Base-by-base conservation (phyloP, 2,797 vertebrate genomes). In the Hozukius guyotensis region DNA sequence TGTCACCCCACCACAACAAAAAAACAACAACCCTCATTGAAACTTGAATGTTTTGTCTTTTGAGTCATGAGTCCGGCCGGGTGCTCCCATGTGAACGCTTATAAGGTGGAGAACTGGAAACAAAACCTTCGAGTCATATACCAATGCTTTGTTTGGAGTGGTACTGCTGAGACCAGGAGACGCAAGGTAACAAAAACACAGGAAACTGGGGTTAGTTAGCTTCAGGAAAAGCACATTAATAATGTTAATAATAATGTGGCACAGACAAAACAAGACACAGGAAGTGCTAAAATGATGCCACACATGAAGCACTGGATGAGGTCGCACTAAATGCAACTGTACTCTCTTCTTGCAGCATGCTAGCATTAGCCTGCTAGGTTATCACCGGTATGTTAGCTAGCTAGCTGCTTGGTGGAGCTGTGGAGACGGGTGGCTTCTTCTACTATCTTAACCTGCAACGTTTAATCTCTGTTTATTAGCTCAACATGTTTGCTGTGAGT, bases 31-130 rank as follows among this genome's bases (percentile, higher is more conserved):
- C 60, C 77, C 80, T 46, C 42, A 46, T 18, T 46, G 42, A 89
- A 92, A 91, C 81, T 94, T 94, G 95, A 94, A 96, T 96, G 95
- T 95, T 87, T 95, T 88, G 91, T 95, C 92, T 96, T 46, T 6
- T 18, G 42, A 46, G 97, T 97, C 95, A 97, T 98, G 97, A 97
- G 97, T 97, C 97, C 97, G 94, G 96, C 97, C 95, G 97, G 98
- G 94, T 99, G 98, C 95, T 96, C 97, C 96, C 98, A 99, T 96
- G 97, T 99, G 96, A 97, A 97, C 96, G 97, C 96, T 93, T 99
- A 97, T 96, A 99, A 99, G 96, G 98, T 98, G 97, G 98, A 99
- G 88, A 98, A 99, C 94, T 99, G 98, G 98, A 98, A 97, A 96
- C 98, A 98, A 96, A 99, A 98, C 87, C 97, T 99, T 86, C 96